These are phyloP conservation scores for Chanos chanos DNA, from an alignment of 2,797 vertebrate species.

Conservation along the genomic window DNA sequence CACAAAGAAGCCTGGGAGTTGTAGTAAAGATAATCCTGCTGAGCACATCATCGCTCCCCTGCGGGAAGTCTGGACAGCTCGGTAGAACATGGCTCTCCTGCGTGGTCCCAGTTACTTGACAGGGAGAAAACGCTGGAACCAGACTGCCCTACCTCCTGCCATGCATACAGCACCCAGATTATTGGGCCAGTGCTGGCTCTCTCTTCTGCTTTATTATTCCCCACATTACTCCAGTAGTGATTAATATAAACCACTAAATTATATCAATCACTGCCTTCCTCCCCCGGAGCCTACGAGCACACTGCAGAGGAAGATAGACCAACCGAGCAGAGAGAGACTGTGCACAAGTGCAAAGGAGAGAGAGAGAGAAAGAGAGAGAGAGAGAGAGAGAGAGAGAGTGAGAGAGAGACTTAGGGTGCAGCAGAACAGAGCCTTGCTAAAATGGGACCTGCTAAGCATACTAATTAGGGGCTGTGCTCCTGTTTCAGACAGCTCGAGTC, in stretches of 20 bases:
- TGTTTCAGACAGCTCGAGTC: conserved; percentile 63
- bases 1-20: conserved; percentile 48
- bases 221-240: conserved; percentile 15
- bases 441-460: conserved; percentile 70
- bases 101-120: conserved; percentile 5
- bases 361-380: background rate
- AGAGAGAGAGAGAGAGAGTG: conserved; percentile 12
- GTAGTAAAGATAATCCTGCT: conserved; percentile 55
- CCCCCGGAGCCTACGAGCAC: conserved; percentile 2
- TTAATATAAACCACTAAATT: conserved; percentile 34
- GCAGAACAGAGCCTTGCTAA: conserved; percentile 62
- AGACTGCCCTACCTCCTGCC: conserved; percentile 5
- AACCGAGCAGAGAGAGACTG: background rate
- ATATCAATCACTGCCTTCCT: conserved; percentile 27
- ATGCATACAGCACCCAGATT: background rate
- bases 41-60: conserved; percentile 49
- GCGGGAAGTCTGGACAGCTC: conserved; percentile 44
- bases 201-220: conserved; percentile 4
- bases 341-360: conserved; percentile 28
- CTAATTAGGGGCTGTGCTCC: conserved; percentile 70
- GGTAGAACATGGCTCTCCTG: conserved; percentile 36
- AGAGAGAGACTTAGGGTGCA: background rate
- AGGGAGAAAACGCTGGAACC: conserved; percentile 15
- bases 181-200: conserved; percentile 1
- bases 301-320: conserved; percentile 21